Evolutionary conservation across 1,140 invertebrate genomes (phyloP), one percentile per base, ranked within the genome.

Genomic region (Trichoplusia ni): DNA sequence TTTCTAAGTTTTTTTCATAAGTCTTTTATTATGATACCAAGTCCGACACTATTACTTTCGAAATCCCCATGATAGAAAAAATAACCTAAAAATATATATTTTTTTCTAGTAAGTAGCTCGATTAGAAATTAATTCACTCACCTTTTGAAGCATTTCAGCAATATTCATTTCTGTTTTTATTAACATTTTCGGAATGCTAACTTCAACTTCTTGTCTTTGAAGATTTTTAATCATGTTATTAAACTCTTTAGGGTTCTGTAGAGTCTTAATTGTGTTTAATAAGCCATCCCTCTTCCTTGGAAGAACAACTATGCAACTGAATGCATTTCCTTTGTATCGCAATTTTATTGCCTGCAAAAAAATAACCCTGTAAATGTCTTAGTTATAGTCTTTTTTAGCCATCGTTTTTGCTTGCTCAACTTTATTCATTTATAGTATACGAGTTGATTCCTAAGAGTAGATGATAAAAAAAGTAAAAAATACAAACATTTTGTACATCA

Each of bases 261-360:
- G 25, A 18, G 56, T 56, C 33, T 59, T 0, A 78, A 27, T 90
- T 21, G 94, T 33, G 0, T 77, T 60, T 1, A 62, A 2, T 6
- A 94, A 69, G 5, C 93, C 94, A 6, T 92, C 82, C 6, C 90
- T 75, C 66, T 93, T 78, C 47, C 94, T 92, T 8, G 95, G 94
- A 31, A 95, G 77, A 9, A 95, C 83, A 31, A 94, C 90, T 16
- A 94, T 70, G 91, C 94, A 93, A 51, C 92, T 92, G 61, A 94
- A 78, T 69, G 93, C 90, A 9, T 90, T 80, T 60, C 92, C 92
- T 81, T 87, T 79, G 69, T 94, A 95, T 14, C 92, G 92, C 29
- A 95, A 66, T 74, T 93, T 91, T 11, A 95, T 73, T 18, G 91
- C 91, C 72, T 91, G 65, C 33, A 77, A 73, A 42, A 58, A 37